These are phyloP conservation scores for Colaptes auratus DNA, from an alignment of 2,113 vertebrate species.

Conservation along the genomic window DNA sequence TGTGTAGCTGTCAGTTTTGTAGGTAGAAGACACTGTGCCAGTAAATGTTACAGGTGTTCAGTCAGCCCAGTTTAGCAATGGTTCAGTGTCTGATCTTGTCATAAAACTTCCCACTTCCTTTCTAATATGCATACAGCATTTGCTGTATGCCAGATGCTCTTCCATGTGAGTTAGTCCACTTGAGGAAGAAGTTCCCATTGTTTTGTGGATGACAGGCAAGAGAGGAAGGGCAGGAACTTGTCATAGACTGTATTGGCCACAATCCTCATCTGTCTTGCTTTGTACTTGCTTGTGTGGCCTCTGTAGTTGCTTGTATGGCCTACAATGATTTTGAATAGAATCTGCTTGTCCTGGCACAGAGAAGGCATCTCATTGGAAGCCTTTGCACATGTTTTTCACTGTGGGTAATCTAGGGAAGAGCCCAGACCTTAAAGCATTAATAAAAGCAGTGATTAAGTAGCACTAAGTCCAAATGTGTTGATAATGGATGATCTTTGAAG, in stretches of 20 bases:
- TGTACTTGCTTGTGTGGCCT: neutral
- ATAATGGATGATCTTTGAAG: neutral
- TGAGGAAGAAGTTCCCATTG: neutral
- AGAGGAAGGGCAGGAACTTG: neutral
- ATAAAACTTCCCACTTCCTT: neutral
- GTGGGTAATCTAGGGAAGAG: neutral
- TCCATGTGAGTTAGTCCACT: neutral
- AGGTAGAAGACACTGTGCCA: neutral
- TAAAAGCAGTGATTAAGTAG: neutral
- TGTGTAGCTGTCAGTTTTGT: neutral
- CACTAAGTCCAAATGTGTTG: neutral
- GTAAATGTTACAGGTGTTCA: neutral
- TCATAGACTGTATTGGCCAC: accelerated
- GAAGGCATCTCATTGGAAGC: neutral
- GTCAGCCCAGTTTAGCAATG: neutral
- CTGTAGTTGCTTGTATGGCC: neutral
- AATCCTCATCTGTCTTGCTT: neutral
- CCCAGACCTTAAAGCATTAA: neutral
- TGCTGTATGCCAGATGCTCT: neutral
- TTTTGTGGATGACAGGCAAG: neutral
- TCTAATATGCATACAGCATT: neutral
- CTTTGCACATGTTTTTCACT: neutral
- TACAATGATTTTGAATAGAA: neutral
- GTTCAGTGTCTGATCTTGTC: neutral
- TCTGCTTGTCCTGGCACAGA: neutral